Conservation (phyloP, 1,140 invertebrate species). For the Scaptomyza pallida region DNA sequence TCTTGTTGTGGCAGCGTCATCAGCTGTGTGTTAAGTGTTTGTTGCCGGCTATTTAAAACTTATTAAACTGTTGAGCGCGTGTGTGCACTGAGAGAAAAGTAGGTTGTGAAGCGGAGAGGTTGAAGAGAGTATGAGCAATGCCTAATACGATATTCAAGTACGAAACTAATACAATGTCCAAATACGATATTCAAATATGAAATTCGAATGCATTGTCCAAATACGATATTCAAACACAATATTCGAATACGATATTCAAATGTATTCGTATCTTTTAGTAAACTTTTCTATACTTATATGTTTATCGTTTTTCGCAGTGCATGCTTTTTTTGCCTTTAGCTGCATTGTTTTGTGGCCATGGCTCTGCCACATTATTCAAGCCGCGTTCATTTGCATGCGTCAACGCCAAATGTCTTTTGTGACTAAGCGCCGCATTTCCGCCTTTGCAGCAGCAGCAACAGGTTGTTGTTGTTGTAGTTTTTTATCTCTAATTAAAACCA, state of each 20-base stretch:
- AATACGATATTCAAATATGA: too few species aligned
- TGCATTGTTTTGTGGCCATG: constrained; percentile 46
- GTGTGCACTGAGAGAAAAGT: background rate
- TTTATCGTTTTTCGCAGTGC: background rate
- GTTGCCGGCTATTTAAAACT: constrained; percentile 55
- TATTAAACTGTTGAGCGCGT: constrained; percentile 51
- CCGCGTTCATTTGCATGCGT: constrained; percentile 67
- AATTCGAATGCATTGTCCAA: too few species aligned
- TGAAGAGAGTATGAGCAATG: too few species aligned
- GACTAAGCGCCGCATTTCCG: constrained; percentile 72
- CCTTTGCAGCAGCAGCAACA: constrained; percentile 51
- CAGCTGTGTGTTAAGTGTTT: constrained; percentile 61
- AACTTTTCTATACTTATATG: background rate
- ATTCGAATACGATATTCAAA: too few species aligned
- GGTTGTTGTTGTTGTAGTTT: constrained; percentile 5
- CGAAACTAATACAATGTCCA: too few species aligned
- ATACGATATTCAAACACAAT: too few species aligned
- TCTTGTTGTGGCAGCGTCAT: constrained; percentile 31
- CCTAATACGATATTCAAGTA: too few species aligned
- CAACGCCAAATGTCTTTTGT: constrained; percentile 39
- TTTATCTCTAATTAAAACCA: constrained; percentile 57
- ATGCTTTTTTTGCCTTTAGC: constrained; percentile 2
- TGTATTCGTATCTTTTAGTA: too few species aligned
- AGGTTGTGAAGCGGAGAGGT: too few species aligned
- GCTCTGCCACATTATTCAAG: constrained; percentile 37